phyloP scores from a whole-genome alignment of 2,888 invertebrate genomes.

The Ariolimax columbianus region DNA sequence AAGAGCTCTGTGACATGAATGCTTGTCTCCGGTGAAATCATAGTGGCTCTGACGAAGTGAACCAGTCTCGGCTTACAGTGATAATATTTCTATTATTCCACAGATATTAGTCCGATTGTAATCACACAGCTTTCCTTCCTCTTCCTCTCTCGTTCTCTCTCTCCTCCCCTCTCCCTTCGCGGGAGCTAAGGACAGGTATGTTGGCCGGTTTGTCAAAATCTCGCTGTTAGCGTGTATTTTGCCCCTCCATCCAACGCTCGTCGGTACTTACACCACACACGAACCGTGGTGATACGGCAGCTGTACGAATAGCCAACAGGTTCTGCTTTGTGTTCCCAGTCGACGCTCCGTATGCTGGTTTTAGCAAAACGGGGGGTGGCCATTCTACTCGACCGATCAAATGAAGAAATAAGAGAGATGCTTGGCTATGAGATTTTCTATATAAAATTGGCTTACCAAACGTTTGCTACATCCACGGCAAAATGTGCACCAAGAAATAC shows the following conservation, averaged over 20 bases:
- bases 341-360: neutral
- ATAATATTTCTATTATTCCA: conserved; percentile 37
- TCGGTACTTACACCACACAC: conserved; percentile 19
- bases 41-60: neutral
- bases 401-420: neutral
- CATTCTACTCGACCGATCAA: neutral
- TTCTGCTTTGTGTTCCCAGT: conserved; percentile 21
- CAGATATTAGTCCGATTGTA: conserved; percentile 26
- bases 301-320: conserved; percentile 24
- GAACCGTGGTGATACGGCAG: conserved; percentile 14
- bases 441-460: too few species aligned
- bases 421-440: too few species aligned
- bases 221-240: conserved; percentile 9
- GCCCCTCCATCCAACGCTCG: neutral
- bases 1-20: too few species aligned
- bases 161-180: conserved; percentile 19
- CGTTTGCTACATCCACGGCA: too few species aligned
- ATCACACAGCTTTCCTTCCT: neutral
- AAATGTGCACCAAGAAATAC: too few species aligned
- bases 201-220: conserved; percentile 14
- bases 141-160: conserved; percentile 10
- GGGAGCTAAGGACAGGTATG: conserved; percentile 33
- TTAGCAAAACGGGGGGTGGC: neutral
- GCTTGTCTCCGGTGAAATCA: neutral
- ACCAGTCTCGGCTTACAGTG: neutral